Conservation (phyloP, 1,140 invertebrate genomes). For the Lordiphosa mommai region DNA sequence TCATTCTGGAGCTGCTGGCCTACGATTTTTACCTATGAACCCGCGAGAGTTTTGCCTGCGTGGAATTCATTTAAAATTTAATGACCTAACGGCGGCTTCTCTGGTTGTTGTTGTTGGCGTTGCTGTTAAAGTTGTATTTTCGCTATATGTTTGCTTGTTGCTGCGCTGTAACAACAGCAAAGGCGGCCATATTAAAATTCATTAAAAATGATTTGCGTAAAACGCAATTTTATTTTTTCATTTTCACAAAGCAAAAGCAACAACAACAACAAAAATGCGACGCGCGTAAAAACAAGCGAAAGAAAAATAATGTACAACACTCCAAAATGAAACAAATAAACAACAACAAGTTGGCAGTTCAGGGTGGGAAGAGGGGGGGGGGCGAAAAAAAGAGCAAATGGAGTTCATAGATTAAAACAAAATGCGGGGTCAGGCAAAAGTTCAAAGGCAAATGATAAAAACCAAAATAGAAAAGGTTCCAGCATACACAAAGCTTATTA, state of each 20-base stretch:
- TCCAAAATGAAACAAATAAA: constrained; percentile 57
- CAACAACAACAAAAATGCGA: constrained; percentile 14
- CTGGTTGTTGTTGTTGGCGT: constrained; percentile 27
- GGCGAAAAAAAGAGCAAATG: too few species aligned
- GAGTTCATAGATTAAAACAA: too few species aligned
- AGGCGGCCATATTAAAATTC: constrained; percentile 68
- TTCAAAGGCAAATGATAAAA: too few species aligned
- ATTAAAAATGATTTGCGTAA: constrained; percentile 78
- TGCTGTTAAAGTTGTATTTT: constrained; percentile 1
- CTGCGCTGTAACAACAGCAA: constrained; percentile 13
- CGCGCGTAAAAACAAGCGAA: constrained; percentile 24
- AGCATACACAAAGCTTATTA: too few species aligned
- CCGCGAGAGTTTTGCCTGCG: constrained; percentile 12
- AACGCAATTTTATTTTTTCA: constrained; percentile 75
- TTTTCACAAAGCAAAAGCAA: constrained; percentile 16
- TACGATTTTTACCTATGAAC: constrained; percentile 64
- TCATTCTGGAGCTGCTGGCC: constrained; percentile 11
- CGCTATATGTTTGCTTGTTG: constrained; percentile 23
- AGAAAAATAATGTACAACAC: constrained; percentile 46
- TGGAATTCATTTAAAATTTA: constrained; percentile 77
- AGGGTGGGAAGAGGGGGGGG: too few species aligned
- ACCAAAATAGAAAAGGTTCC: too few species aligned
- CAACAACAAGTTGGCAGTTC: too few species aligned
- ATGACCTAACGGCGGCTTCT: constrained; percentile 66
- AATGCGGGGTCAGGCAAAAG: too few species aligned